Evolutionary conservation across 1,140 invertebrate genomes (phyloP), one percentile per base, ranked within the genome.

Genomic region (Dendroctonus ponderosae): DNA sequence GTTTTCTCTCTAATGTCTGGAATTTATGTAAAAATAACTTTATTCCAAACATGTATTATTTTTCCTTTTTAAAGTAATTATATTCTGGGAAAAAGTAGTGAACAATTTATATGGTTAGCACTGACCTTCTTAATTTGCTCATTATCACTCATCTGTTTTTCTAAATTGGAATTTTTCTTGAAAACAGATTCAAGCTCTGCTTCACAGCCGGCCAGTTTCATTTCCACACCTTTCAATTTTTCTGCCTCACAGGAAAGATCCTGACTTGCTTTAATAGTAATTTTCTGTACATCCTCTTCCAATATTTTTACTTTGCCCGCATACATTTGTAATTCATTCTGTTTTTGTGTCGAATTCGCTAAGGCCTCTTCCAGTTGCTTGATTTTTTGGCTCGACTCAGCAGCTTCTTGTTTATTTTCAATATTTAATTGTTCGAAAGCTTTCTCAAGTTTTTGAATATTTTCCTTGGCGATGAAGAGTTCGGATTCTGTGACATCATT

Each of bases 371-470:
- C 62, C 15, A 68, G 40, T 0, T 65, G 26, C 52, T 56, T 50
- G 11, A 70, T 68, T 68, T 64, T 12, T 72, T 68, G 9, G 61
- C 63, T 8, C 46, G 42, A 26, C 26, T 26, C 26, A 26, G 3
- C 26, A 26, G 26, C 26, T 26, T 26, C 26, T 26, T 26, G 26
- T 26, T 26, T 26, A 26, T 26, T 26, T 26, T 26, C 1, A 26
- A 26, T 26, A 3, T 1, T 26, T 26, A 26, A 26, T 26, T 26
- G 26, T 26, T 26, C 26, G 26, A 26, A 26, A 26, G 26, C 26
- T 26, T 26, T 3, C 26, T 26, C 26, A 26, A 26, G 26, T 26
- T 26, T 26, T 26, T 26, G 26, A 26, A 26, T 26, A 1, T 26
- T 26, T 26, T 26, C 26, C 26, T 26, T 26, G 26, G 26, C 26